phyloP scores from a whole-genome alignment of 2,113 vertebrate genomes.

The Dipodomys stephensi region DNA sequence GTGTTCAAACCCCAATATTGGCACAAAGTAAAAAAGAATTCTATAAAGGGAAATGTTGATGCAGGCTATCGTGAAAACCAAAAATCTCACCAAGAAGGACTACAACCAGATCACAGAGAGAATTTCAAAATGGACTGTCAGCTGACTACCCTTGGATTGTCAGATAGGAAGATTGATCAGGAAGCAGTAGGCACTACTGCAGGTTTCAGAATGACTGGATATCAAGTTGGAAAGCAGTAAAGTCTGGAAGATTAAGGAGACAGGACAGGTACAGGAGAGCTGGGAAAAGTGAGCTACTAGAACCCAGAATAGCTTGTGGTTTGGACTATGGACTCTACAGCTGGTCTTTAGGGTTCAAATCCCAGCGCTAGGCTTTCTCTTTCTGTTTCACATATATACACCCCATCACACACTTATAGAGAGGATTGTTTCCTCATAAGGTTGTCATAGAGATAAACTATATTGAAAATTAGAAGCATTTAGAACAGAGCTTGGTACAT shows the following conservation, averaged over 20 bases:
- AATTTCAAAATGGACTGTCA: fast-evolving
- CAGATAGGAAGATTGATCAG: not conserved
- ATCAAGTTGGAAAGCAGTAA: not conserved
- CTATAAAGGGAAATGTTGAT: not conserved
- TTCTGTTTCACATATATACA: not conserved
- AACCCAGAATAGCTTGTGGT: not conserved
- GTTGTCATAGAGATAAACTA: not conserved
- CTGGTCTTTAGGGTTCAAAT: not conserved
- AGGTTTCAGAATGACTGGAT: not conserved
- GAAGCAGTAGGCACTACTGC: not conserved
- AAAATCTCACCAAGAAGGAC: not conserved
- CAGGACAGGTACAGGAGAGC: not conserved
- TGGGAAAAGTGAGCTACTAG: not conserved
- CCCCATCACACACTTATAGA: not conserved
- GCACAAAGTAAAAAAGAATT: not conserved
- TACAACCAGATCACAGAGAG: not conserved
- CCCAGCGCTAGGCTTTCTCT: not conserved
- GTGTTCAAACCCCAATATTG: no score
- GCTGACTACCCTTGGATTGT: not conserved
- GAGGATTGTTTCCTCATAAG: not conserved
- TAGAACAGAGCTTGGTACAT: not conserved
- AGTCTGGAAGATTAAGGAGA: not conserved
- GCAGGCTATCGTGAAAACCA: not conserved
- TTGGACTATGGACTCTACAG: not conserved
- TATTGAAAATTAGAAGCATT: conserved; percentile 13